A percentile compares a stretch with the other conserved stretches of the same genome.
phyloP scores from a whole-genome alignment of 1,140 invertebrate species.

The Panagrolaimus sp. region DNA sequence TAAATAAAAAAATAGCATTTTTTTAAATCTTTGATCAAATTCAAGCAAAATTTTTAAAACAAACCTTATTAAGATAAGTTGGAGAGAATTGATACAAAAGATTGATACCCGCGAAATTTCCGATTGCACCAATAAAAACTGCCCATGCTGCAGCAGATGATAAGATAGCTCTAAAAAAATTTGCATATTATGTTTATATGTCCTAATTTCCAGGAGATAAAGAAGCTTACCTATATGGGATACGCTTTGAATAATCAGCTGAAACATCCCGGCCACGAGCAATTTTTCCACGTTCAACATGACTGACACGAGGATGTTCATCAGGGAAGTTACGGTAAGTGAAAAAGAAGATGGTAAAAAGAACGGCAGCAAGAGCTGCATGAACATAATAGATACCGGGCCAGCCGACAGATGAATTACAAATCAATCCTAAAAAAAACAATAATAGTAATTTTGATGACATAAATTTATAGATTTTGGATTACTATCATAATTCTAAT shows the following conservation, averaged over 20 bases:
- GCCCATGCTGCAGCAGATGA: slow-evolving; percentile 29
- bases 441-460: too few relatives aligned
- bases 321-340: slow-evolving; percentile 35
- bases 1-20: too few relatives aligned
- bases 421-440: slow-evolving; percentile 23
- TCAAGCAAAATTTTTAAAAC: background rate
- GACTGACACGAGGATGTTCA: slow-evolving; percentile 28
- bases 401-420: slow-evolving; percentile 34
- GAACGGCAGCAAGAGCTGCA: slow-evolving; percentile 22
- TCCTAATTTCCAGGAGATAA: background rate
- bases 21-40: background rate
- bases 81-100: slow-evolving; percentile 35
- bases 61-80: slow-evolving; percentile 39
- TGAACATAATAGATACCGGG: slow-evolving; percentile 40
- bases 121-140: slow-evolving; percentile 30
- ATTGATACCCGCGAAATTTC: slow-evolving; percentile 39
- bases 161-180: slow-evolving; percentile 27
- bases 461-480: too few relatives aligned
- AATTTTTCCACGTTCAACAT: slow-evolving; percentile 27
- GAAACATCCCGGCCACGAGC: slow-evolving; percentile 20
- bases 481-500: too few relatives aligned
- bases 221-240: slow-evolving; percentile 23
- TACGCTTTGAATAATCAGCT: slow-evolving; percentile 19
- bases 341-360: slow-evolving; percentile 30
- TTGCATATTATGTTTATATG: background rate